Evolutionary conservation across 2,888 invertebrate genomes (phyloP), one percentile per base, ranked within the genome.

Genomic region (Scelioninae gen. 1): DNA sequence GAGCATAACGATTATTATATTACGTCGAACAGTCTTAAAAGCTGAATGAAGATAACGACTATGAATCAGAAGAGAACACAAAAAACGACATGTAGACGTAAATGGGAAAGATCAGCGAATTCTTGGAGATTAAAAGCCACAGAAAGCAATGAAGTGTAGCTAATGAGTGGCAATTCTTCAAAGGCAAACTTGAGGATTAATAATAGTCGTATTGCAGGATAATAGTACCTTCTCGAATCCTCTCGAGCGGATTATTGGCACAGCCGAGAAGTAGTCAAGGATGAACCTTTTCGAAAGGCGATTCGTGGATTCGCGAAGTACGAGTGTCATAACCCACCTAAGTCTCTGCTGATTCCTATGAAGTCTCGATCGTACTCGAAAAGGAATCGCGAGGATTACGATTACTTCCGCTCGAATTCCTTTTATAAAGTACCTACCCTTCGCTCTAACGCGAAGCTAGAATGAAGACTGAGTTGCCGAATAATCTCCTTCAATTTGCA

Each of bases 401-500:
- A 88, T 91, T 91, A 91, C 88, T 90, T 91, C 90, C 89, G 85
- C 87, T 85, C 84, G 89, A 86, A 88, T 88, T 89, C 88, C 87
- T 88, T 86, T 87, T 86, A 85, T 87, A 87, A 88, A 89, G 87
- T 85, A 84, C 83, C 85, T 85, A 85, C 87, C 87, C 85, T 79
- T 82, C 72, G 82, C 63, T 74, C 77, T 82, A 81, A 60, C 71
- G 34, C 51, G 69, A 29, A 38, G 45, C 63, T 69, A 60, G 82
- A 85, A 86, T 85, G 87, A 88, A 87, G 88, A 87, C 85, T 83
- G 86, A 84, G 86, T 88, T 85, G 83, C 71, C 83, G 84, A 86
- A 89, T 90, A 90, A 91, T 90, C 90, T 87, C 87, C 88, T 90
- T 88, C 90, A 89, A 90, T 91, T 91, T 90, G 88, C 90, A 88